phyloP scores from a whole-genome alignment of 2,797 vertebrate species.

The Tadarida brasiliensis region DNA sequence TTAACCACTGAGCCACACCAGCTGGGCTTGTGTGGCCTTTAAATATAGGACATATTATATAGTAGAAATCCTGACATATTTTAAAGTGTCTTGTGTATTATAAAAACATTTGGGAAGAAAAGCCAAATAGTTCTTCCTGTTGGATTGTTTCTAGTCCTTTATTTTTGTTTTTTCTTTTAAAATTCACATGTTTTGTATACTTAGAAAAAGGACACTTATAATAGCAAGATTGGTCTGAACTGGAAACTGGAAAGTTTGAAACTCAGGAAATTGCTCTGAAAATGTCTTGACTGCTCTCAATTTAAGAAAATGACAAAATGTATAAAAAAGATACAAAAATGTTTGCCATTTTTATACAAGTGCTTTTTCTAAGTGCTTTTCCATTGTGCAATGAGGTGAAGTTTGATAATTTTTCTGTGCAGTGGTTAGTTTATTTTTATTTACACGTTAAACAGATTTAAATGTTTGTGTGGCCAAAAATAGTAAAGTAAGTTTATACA shows the following conservation, averaged over 20 bases:
- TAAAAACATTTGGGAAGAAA: slow-evolving; percentile 55
- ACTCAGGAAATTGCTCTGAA: slow-evolving; percentile 79
- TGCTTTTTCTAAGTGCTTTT: slow-evolving; percentile 58
- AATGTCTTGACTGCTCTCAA: slow-evolving; percentile 71
- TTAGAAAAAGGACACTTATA: slow-evolving; percentile 59
- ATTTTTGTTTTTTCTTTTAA: slow-evolving; percentile 64
- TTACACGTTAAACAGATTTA: slow-evolving; percentile 74
- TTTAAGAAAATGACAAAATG: slow-evolving; percentile 72
- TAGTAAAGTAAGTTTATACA: slow-evolving; percentile 59
- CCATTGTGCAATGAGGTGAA: slow-evolving; percentile 68
- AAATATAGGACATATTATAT: neutral
- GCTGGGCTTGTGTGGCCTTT: too few relatives aligned
- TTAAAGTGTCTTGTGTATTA: neutral
- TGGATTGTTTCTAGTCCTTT: slow-evolving; percentile 55
- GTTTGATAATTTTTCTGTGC: slow-evolving; percentile 60
- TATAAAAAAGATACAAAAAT: slow-evolving; percentile 68
- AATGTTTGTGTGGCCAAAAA: slow-evolving; percentile 70
- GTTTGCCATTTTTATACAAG: slow-evolving; percentile 64
- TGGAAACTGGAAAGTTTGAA: slow-evolving; percentile 68
- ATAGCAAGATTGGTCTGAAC: slow-evolving; percentile 65
- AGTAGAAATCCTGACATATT: slow-evolving; percentile 20
- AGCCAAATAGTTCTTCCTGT: slow-evolving; percentile 46
- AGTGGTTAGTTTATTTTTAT: slow-evolving; percentile 72
- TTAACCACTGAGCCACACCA: too few relatives aligned
- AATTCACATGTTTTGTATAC: slow-evolving; percentile 64